These are phyloP conservation scores for Lepidurus couesii DNA, from an alignment of 1,140 invertebrate species.

Conservation along the genomic window DNA sequence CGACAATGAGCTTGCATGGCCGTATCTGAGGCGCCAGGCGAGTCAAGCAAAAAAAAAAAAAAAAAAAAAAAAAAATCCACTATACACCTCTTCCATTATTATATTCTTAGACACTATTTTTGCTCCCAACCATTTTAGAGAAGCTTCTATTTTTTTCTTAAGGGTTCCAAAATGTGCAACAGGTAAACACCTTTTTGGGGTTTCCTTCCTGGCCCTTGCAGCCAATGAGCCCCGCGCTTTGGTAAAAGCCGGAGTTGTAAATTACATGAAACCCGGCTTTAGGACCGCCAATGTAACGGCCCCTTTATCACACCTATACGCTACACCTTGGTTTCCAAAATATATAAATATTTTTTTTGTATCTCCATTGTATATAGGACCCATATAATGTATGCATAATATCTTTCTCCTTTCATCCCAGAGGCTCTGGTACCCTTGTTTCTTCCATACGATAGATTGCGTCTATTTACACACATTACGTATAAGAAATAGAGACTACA, in stretches of 20 bases:
- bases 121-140: too few species aligned
- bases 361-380: neutral
- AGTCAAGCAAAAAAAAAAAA: neutral
- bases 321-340: neutral
- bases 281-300: neutral
- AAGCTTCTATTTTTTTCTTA: too few species aligned
- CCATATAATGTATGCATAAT: neutral
- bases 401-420: neutral
- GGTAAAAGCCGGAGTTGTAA: neutral
- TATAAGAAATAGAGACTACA: too few species aligned
- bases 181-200: constrained; percentile 15
- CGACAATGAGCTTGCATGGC: neutral
- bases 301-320: constrained; percentile 14
- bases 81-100: neutral
- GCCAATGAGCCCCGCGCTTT: neutral
- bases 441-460: too few species aligned
- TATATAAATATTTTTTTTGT: neutral
- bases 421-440: too few species aligned
- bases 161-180: neutral
- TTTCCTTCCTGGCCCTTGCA: neutral
- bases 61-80: neutral
- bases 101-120: too few species aligned
- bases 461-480: too few species aligned
- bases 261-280: neutral
- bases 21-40: neutral